Evolutionary conservation across 30 jellyfish, hydroid and myxozoan genomes (phyloP), one percentile per base, ranked within the genome.

Genomic region (Morbakka virulenta): DNA sequence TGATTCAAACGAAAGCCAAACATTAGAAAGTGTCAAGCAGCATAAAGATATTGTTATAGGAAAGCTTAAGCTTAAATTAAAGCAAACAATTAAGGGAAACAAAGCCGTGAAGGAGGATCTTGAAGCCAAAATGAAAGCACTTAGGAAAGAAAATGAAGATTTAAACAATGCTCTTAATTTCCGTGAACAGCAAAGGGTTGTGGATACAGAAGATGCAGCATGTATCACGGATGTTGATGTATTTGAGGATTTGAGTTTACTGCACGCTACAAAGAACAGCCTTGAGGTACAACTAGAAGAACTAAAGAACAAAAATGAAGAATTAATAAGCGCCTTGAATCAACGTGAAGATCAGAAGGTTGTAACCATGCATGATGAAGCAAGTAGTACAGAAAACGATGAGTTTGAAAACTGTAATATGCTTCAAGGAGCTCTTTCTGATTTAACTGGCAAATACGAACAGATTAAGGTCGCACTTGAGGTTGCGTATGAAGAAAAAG

Each of bases 11-110:
- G 25, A 29, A 27, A n/a, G 13, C 62, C 26, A 61, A 21, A 61
- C 47, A 6, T 4, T n/a, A 4, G 72, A 61, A 21, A 26, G 28
- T 21, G 13, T 61, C 6, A 9, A 12, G 28, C 47, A 67, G 24
- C 95, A 81, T 71, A 91, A 84, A 63, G 95, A 91, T 52, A 79
- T 81, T 2, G 80, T 91, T 6, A 79, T 91, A 30, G 89, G 79
- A 0, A 91, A 91, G 48, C 72, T 89, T 81, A 89, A 89, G 67
- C 25, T 89, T 47, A 89, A 89, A 65, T 62, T 91, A 77, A 91
- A 86, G 35, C 95, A 84, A 28, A 83, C 88, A 4, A 84, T 91
- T 6, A 81, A 91, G 49, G 95, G 77, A 28, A 84, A 94, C 1
- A 93, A 84, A 32, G 89, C 69, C 3, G 34, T 85, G 65, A 78